These are phyloP conservation scores for Macrotis lagotis DNA, from an alignment of 2,113 vertebrate species.

Conservation along the genomic window DNA sequence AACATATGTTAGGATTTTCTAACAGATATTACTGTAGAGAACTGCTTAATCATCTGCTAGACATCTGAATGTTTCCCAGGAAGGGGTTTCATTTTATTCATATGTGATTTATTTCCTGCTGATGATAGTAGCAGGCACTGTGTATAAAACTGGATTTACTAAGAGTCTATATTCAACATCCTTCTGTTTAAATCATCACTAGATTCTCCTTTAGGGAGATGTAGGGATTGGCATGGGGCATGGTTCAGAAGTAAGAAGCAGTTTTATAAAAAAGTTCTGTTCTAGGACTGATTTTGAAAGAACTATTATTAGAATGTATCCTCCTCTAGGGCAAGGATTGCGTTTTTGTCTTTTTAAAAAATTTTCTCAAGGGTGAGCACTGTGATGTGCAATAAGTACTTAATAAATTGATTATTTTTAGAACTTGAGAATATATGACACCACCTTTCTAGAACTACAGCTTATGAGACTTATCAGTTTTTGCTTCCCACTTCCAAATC, in stretches of 20 bases:
- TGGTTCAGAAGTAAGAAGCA: background rate
- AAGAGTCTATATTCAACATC: background rate
- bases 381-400: too few species aligned
- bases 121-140: background rate
- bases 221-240: background rate
- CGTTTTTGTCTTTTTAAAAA: too few species aligned
- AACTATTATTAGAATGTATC: too few species aligned
- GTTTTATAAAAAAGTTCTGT: background rate
- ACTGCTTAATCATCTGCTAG: conserved; percentile 17
- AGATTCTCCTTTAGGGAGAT: background rate
- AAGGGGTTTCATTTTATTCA: background rate
- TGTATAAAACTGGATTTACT: background rate
- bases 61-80: conserved; percentile 22
- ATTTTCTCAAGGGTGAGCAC: too few species aligned
- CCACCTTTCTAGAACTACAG: too few species aligned
- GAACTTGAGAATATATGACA: too few species aligned
- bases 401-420: too few species aligned
- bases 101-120: background rate
- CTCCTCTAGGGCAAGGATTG: too few species aligned
- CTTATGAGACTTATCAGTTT: too few species aligned
- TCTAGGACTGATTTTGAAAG: too few species aligned
- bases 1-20: conserved; percentile 14
- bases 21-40: background rate
- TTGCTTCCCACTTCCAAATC: background rate
- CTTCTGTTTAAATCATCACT: background rate